phyloP scores from a whole-genome alignment of 2,888 invertebrate genomes.

The Hipparchia sbordonii region DNA sequence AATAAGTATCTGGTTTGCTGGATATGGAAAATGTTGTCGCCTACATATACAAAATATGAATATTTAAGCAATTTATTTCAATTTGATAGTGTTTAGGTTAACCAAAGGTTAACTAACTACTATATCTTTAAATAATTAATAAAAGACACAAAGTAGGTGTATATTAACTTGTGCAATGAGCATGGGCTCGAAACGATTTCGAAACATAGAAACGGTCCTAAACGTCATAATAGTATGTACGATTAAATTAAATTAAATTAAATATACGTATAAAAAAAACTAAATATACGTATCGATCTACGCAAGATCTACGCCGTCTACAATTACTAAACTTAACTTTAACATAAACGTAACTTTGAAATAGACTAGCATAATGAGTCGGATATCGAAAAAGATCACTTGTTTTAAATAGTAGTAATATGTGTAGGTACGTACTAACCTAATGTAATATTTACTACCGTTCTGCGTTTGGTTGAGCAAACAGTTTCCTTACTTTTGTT shows the following conservation, averaged over 20 bases:
- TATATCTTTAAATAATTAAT: neutral
- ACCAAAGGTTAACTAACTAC: neutral
- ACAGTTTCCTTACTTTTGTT: no score
- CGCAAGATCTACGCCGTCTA: no score
- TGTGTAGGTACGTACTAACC: neutral
- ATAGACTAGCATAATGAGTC: conserved; percentile 7
- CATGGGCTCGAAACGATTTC: neutral
- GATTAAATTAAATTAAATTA: no score
- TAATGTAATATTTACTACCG: neutral
- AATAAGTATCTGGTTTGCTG: neutral
- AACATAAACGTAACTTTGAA: conserved; percentile 1
- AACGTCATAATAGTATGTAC: no score
- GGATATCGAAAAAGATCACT: conserved; percentile 4
- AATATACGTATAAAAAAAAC: no score
- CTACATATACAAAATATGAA: neutral
- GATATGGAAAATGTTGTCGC: conserved; percentile 12
- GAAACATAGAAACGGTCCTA: neutral
- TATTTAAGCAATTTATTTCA: conserved; percentile 1
- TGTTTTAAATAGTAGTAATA: conserved; percentile 1
- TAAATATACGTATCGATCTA: no score
- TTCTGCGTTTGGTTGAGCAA: neutral
- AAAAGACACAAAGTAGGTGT: no score
- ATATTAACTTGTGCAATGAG: neutral
- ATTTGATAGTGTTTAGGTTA: conserved; percentile 10
- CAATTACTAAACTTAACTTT: neutral